A percentile compares a stretch with the other conserved stretches of the same genome.
phyloP scores from a whole-genome alignment of 2,888 invertebrate species.

The Scaptomyza reducta region DNA sequence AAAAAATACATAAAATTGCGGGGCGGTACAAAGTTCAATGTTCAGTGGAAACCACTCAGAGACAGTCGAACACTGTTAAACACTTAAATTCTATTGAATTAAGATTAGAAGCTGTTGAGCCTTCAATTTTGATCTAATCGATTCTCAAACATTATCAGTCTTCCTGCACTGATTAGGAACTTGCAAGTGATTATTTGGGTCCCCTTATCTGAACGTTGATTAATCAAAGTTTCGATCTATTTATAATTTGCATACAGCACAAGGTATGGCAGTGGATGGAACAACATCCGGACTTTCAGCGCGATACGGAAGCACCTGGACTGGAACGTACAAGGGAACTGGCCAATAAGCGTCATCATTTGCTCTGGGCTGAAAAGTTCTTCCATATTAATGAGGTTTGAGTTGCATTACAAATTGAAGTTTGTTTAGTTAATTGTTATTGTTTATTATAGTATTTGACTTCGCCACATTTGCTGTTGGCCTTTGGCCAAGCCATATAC shows the following conservation, averaged over 20 bases:
- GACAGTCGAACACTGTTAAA: neutral
- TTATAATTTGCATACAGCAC: slow-evolving; percentile 82
- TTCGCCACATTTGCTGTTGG: slow-evolving; percentile 85
- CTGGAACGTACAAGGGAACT: slow-evolving; percentile 86
- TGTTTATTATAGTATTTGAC: slow-evolving; percentile 83
- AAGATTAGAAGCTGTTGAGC: neutral
- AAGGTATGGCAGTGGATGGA: slow-evolving; percentile 86
- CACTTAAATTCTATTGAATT: neutral
- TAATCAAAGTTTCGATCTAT: slow-evolving; percentile 29
- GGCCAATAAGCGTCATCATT: slow-evolving; percentile 87
- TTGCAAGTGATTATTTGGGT: slow-evolving; percentile 3
- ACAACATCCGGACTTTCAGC: slow-evolving; percentile 86
- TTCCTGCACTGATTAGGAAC: slow-evolving; percentile 1
- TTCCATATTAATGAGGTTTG: slow-evolving; percentile 74
- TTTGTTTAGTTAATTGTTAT: neutral
- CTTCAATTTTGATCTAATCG: neutral
- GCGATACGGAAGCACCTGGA: slow-evolving; percentile 84
- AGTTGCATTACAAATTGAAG: neutral
- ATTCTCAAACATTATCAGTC: neutral
- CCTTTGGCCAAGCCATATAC: slow-evolving; percentile 86
- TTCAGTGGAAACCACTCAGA: neutral
- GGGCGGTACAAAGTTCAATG: neutral
- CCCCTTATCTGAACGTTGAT: slow-evolving; percentile 30
- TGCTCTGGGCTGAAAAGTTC: slow-evolving; percentile 88
- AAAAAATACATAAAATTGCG: neutral